phyloP scores from a whole-genome alignment of 2,888 invertebrate species.

The Noctua comes region DNA sequence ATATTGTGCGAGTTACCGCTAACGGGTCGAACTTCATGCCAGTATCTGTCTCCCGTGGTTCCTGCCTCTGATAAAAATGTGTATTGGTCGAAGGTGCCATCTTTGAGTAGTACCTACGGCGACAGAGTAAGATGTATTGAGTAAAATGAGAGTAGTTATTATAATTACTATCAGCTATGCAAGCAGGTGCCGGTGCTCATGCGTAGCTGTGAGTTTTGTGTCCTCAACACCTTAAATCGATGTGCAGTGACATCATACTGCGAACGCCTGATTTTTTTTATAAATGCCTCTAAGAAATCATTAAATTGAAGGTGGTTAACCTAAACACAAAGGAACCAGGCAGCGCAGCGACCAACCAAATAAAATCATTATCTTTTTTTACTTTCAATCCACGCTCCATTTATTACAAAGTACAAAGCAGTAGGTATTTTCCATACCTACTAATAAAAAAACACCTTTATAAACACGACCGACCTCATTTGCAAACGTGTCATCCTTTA shows the following conservation, averaged over 20 bases:
- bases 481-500: conserved; percentile 56
- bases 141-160: too few relatives aligned
- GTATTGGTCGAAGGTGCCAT: too few relatives aligned
- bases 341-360: conserved; percentile 5
- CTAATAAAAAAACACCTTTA: conserved; percentile 19
- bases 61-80: too few relatives aligned
- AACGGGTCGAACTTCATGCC: too few relatives aligned
- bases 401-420: not conserved
- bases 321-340: conserved; percentile 21
- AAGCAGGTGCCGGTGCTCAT: too few relatives aligned
- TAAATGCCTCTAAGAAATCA: not conserved
- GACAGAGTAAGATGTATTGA: too few relatives aligned
- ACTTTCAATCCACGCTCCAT: conserved; percentile 21
- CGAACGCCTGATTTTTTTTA: not conserved
- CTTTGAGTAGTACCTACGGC: too few relatives aligned
- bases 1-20: too few relatives aligned
- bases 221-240: not conserved
- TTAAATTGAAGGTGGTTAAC: not conserved
- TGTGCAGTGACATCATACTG: not conserved
- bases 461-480: conserved; percentile 39
- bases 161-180: too few relatives aligned
- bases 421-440: conserved; percentile 11
- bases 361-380: not conserved
- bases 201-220: not conserved
- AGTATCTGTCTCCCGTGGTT: too few relatives aligned